Percentiles rank a stretch among this genome's conserved stretches.
Conservation (phyloP, 2,888 invertebrate species). For the Hybos culiciformis region DNA sequence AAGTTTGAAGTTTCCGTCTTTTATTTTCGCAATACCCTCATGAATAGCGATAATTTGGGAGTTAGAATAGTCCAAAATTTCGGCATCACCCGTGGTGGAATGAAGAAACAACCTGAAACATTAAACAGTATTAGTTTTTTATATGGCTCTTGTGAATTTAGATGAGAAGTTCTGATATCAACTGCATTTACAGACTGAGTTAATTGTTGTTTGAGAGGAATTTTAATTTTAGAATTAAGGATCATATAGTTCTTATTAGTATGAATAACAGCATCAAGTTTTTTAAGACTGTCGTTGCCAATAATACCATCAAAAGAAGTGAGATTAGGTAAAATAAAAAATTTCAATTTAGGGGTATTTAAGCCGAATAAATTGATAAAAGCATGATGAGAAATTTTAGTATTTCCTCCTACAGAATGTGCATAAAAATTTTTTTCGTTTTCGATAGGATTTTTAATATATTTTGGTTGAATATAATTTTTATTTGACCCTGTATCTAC, state of each 20-base stretch:
- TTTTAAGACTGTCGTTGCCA: constrained; percentile 8
- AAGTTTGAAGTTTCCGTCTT: too few relatives aligned
- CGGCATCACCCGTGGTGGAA: too few relatives aligned
- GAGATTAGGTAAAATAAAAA: constrained; percentile 5
- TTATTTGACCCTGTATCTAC: constrained; percentile 10
- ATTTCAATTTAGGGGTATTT: constrained; percentile 5
- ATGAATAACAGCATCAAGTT: background rate
- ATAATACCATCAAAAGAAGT: constrained; percentile 6
- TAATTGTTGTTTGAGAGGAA: constrained; percentile 5
- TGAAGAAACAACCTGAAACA: too few relatives aligned
- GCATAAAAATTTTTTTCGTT: background rate
- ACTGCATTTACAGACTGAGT: constrained; percentile 2
- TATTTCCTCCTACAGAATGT: background rate
- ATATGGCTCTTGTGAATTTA: too few relatives aligned
- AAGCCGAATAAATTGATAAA: background rate
- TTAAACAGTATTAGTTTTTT: too few relatives aligned
- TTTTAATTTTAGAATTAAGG: background rate
- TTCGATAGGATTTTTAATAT: constrained; percentile 4
- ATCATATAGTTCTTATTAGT: constrained; percentile 6
- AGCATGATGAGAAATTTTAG: background rate
- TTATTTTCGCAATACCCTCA: too few relatives aligned
- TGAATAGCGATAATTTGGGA: too few relatives aligned
- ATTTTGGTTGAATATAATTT: constrained; percentile 5
- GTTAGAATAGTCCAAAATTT: too few relatives aligned
- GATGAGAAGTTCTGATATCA: background rate